Percentiles rank a stretch among this genome's conserved stretches.
Evolutionary conservation across 2,797 vertebrate genomes (phyloP).

Genomic region (Varecia variegata): DNA sequence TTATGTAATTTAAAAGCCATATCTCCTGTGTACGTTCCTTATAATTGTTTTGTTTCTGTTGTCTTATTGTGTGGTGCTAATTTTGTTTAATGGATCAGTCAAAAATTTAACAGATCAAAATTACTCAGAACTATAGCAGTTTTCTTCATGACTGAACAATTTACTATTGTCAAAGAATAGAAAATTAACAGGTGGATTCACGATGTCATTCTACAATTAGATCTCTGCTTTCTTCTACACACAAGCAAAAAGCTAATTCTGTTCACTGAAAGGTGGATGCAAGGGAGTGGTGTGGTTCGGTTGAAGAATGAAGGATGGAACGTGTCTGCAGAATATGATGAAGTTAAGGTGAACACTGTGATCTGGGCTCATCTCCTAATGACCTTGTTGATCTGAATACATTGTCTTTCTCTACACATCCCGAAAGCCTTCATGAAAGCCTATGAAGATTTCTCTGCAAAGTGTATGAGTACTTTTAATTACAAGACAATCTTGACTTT

Average conservation of each 20-base stretch:
- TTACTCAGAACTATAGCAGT: not conserved
- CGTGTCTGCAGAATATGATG: accelerated
- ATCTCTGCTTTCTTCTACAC: not conserved
- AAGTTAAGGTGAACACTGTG: not conserved
- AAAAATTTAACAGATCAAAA: not conserved
- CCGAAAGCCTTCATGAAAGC: not conserved
- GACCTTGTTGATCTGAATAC: not conserved
- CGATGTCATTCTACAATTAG: not conserved
- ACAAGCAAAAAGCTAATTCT: not conserved
- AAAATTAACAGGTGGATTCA: not conserved
- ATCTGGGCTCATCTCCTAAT: not conserved
- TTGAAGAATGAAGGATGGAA: not conserved
- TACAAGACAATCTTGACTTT: not conserved
- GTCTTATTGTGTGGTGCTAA: not conserved
- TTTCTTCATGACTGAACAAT: not conserved
- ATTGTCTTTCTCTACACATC: not conserved
- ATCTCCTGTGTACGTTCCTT: not conserved
- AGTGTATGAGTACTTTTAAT: not conserved
- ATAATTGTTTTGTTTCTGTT: not conserved
- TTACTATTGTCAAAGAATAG: not conserved
- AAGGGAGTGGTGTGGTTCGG: not conserved
- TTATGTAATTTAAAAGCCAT: not conserved
- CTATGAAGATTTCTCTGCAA: not conserved
- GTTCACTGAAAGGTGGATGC: not conserved
- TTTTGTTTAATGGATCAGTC: not conserved